Conservation (phyloP, 2,888 invertebrate species). For the Heteropelma amictum region DNA sequence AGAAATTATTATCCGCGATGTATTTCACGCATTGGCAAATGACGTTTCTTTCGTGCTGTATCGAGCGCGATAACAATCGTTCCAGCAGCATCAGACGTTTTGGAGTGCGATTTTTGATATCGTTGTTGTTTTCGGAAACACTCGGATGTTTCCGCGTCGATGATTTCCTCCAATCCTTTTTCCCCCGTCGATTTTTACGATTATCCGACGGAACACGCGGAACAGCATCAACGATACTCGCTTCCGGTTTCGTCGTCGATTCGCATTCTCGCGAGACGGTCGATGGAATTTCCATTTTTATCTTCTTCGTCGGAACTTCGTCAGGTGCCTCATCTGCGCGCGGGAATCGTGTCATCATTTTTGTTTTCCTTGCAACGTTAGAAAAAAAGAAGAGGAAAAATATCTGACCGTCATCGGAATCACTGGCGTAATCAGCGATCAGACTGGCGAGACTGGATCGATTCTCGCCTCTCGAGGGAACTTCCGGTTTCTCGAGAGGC, state of each 20-base stretch:
- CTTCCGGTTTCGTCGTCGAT: no score
- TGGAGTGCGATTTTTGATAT: slow-evolving; percentile 22
- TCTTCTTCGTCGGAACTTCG: slow-evolving; percentile 69
- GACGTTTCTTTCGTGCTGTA: slow-evolving; percentile 91
- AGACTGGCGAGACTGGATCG: slow-evolving; percentile 59
- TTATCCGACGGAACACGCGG: not conserved
- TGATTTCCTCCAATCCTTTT: slow-evolving; percentile 22
- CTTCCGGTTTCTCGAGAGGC: not conserved
- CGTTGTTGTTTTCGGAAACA: not conserved
- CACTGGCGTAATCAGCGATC: slow-evolving; percentile 71
- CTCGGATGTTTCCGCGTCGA: slow-evolving; percentile 16
- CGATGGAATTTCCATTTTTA: slow-evolving; percentile 48
- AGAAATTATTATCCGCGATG: slow-evolving; percentile 88
- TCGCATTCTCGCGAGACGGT: no score
- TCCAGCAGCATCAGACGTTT: slow-evolving; percentile 79
- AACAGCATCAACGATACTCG: no score
- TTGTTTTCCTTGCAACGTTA: no score
- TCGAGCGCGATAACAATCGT: slow-evolving; percentile 87
- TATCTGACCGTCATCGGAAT: slow-evolving; percentile 69
- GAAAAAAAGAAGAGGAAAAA: no score
- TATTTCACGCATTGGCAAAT: slow-evolving; percentile 91
- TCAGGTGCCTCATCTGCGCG: slow-evolving; percentile 67
- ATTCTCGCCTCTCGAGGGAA: not conserved
- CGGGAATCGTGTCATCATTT: slow-evolving; percentile 33
- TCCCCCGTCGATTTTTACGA: not conserved